Percentiles rank a stretch among this genome's conserved stretches.
These are phyloP conservation scores for Tribolium freemani DNA, from an alignment of 2,888 invertebrate genomes.

Conservation along the genomic window DNA sequence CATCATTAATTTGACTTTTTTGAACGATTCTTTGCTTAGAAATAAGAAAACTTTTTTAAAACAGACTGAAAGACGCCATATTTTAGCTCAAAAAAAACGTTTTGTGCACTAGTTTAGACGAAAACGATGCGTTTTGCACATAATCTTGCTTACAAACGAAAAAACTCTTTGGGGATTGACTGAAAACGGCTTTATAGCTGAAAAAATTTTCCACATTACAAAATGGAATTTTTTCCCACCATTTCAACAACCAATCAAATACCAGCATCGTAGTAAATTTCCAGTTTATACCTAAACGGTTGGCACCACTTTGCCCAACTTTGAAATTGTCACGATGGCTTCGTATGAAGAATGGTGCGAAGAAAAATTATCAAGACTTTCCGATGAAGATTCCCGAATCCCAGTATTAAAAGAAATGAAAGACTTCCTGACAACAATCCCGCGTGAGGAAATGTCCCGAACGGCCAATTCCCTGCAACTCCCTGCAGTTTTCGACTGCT, in stretches of 20 bases:
- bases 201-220: too few relatives aligned
- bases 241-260: background rate
- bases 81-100: too few relatives aligned
- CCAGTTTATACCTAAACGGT: background rate
- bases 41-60: too few relatives aligned
- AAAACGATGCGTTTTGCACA: too few relatives aligned
- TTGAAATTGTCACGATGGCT: constrained; percentile 54
- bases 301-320: background rate
- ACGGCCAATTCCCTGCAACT: constrained; percentile 69
- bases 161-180: too few relatives aligned
- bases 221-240: background rate
- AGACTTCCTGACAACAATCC: constrained; percentile 64
- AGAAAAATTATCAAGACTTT: constrained; percentile 67
- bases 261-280: background rate
- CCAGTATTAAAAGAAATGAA: constrained; percentile 68
- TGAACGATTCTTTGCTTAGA: too few relatives aligned
- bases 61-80: too few relatives aligned
- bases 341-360: constrained; percentile 69
- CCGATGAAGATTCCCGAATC: constrained; percentile 67
- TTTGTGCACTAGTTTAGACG: too few relatives aligned
- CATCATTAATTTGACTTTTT: too few relatives aligned
- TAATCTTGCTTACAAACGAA: too few relatives aligned
- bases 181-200: too few relatives aligned
- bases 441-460: constrained; percentile 65
- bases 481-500: constrained; percentile 75